Evolutionary conservation across 2,797 vertebrate genomes (phyloP), one percentile per base, ranked within the genome.

Genomic region (Crenuchus spilurus): DNA sequence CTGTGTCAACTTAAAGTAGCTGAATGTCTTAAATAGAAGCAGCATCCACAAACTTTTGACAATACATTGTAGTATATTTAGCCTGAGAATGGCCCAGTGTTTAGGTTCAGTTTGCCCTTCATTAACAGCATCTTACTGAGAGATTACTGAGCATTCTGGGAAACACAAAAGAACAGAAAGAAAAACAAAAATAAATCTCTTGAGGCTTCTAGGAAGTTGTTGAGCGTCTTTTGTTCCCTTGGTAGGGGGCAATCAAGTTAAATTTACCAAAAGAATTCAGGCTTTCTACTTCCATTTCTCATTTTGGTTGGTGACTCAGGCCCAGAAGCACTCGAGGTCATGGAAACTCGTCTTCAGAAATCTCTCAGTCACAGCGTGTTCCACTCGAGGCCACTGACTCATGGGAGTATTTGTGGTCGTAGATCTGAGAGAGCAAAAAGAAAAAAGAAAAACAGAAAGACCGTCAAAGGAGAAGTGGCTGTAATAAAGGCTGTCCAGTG

Each of bases 341-440:
- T 51, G 35, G 51, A 65, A 51, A 66, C 41, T 16, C 37, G 42
- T 68, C 73, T 22, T 52, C 10, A 4, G 0, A 54, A n/a, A 51
- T 22, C 58, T 37, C 44, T 55, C 7, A 51, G 24, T 70, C 74
- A 64, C 58, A 63, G 57, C 37, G 1, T 69, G 65, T 57, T 30
- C 30, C 49, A 48, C 49, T 48, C 22, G 4, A 64, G 67, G 74
- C 39, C 51, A 37, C 60, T 76, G 67, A 70, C 67, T 76, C 73
- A 62, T 30, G 57, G 65, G 65, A 68, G 73, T 30, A 31, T 51
- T 75, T 22, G 46, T 24, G 9, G 18, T 11, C 9, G 5, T 54
- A 69, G 46, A 44, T 52, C 65, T 26, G 57, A 35, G 55, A 42
- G 30, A 67, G 69, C 61, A 52, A 62, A 62, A 20, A 69, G 31